Percentiles rank a stretch among this genome's conserved stretches.
These are phyloP conservation scores for Hipposideros larvatus DNA, from an alignment of 2,797 vertebrate genomes.

Conservation along the genomic window DNA sequence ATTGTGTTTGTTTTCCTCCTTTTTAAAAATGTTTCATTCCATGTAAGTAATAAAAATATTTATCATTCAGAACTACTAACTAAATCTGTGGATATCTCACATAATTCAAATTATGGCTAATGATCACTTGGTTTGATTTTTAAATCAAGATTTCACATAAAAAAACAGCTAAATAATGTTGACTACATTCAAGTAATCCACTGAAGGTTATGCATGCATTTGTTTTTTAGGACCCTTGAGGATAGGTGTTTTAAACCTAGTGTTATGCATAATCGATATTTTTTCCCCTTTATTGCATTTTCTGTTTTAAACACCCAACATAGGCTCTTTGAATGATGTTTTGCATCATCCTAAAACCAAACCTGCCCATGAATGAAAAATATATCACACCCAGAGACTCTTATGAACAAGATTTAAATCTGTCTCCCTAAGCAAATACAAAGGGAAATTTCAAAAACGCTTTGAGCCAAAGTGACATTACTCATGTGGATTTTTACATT, in stretches of 20 bases:
- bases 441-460: background rate
- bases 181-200: background rate
- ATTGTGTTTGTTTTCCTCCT: background rate
- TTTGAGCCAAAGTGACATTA: background rate
- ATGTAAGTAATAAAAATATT: background rate
- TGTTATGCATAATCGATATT: background rate
- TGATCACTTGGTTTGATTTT: conserved; percentile 16
- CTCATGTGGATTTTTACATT: background rate
- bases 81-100: background rate
- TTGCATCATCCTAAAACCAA: background rate
- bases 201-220: background rate
- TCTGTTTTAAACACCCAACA: background rate
- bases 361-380: background rate
- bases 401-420: background rate
- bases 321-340: background rate
- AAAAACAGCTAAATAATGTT: background rate
- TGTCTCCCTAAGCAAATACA: background rate
- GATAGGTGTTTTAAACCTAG: background rate
- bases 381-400: background rate
- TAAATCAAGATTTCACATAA: background rate
- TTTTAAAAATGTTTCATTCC: background rate
- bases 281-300: background rate
- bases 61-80: background rate
- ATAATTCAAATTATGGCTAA: background rate
- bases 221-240: background rate